Conservation (phyloP, 2,797 vertebrate genomes). For the Parotocinclus haroldoi region DNA sequence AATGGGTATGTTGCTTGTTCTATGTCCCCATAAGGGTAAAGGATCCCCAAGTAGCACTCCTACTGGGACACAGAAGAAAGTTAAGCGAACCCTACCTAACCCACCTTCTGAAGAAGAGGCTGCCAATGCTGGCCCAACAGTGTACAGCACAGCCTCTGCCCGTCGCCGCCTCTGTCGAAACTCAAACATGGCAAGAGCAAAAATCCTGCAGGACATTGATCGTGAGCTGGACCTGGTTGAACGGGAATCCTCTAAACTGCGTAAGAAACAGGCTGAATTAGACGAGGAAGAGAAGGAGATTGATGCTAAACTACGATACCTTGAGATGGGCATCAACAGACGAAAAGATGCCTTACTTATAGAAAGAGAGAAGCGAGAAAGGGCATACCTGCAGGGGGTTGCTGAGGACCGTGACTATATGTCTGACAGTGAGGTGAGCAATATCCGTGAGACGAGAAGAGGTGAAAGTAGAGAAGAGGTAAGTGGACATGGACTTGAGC, state of each 20-base stretch:
- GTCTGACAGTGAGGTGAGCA: slow-evolving; percentile 98
- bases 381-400: slow-evolving; percentile 95
- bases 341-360: slow-evolving; percentile 93
- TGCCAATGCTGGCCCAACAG: slow-evolving; percentile 72
- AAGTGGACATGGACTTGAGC: slow-evolving; percentile 79
- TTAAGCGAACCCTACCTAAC: slow-evolving; percentile 95
- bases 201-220: slow-evolving; percentile 98
- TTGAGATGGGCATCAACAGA: slow-evolving; percentile 98
- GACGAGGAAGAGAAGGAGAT: slow-evolving; percentile 99
- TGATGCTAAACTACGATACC: slow-evolving; percentile 93
- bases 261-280: slow-evolving; percentile 96
- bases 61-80: slow-evolving; percentile 92
- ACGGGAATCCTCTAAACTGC: slow-evolving; percentile 95
- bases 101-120: slow-evolving; percentile 91
- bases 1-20: not conserved
- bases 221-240: slow-evolving; percentile 94
- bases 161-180: slow-evolving; percentile 92
- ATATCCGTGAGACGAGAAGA: slow-evolving; percentile 82
- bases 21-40: slow-evolving; percentile 72
- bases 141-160: slow-evolving; percentile 85
- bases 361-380: slow-evolving; percentile 94
- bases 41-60: slow-evolving; percentile 76
- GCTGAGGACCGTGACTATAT: slow-evolving; percentile 98
- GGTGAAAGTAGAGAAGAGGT: slow-evolving; percentile 67
- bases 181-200: slow-evolving; percentile 95